Percentiles rank a stretch among this genome's conserved stretches.
Conservation (phyloP, 1,140 invertebrate species). For the Trissolcus basalis region DNA sequence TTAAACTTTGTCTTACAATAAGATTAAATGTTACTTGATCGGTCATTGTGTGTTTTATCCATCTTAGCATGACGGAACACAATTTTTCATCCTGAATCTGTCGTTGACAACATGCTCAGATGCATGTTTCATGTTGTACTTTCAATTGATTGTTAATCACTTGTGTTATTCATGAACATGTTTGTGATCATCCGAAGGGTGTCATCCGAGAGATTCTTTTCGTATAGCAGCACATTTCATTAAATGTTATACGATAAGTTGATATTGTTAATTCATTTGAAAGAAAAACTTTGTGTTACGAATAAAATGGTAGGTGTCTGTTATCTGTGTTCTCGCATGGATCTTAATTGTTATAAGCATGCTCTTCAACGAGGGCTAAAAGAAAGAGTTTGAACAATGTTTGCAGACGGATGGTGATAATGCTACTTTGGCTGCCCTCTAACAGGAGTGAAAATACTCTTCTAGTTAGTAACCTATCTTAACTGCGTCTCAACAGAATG, state of each 20-base stretch:
- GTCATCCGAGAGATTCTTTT: too few species aligned
- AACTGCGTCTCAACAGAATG: conserved; percentile 61
- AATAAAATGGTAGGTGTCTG: conserved; percentile 8
- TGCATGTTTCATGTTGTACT: too few species aligned
- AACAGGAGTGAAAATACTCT: conserved; percentile 73
- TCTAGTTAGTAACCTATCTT: conserved; percentile 69
- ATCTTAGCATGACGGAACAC: conserved; percentile 37
- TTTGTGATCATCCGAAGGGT: too few species aligned
- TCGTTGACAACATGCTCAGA: too few species aligned
- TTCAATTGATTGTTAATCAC: too few species aligned
- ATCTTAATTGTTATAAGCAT: conserved; percentile 71
- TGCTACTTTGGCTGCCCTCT: conserved; percentile 74
- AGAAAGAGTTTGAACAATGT: conserved; percentile 71
- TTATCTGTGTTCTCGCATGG: conserved; percentile 67
- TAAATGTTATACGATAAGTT: too few species aligned
- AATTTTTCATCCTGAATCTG: background rate
- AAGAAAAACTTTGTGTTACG: too few species aligned
- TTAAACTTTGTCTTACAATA: conserved; percentile 1
- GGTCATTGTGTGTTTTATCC: conserved; percentile 24
- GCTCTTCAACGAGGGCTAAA: conserved; percentile 64
- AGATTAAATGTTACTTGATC: conserved; percentile 22
- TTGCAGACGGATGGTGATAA: conserved; percentile 76
- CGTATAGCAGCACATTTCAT: too few species aligned
- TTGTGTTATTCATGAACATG: too few species aligned
- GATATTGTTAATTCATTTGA: too few species aligned